These are phyloP conservation scores for Kryphioiulus occultus DNA, from an alignment of 2,888 invertebrate species.

Conservation along the genomic window DNA sequence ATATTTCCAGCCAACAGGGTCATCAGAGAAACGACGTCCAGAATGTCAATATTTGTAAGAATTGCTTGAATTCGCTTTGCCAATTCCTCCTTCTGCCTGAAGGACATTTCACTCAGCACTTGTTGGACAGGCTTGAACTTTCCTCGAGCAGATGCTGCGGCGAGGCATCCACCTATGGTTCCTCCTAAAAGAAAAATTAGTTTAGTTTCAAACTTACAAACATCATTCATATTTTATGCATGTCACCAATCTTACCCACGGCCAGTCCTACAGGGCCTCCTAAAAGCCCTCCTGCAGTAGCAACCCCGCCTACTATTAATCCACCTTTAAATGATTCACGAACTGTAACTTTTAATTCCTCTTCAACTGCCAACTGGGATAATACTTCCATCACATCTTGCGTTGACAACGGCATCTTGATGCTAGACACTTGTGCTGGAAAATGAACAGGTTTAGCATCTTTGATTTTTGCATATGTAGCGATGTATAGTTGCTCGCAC, in stretches of 20 bases:
- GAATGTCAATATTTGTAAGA: neutral
- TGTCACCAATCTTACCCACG: slow-evolving; percentile 26
- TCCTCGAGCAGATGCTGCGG: neutral
- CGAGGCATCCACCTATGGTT: slow-evolving; percentile 29
- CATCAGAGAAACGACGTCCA: neutral
- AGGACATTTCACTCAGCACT: slow-evolving; percentile 38
- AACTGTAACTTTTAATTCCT: slow-evolving; percentile 43
- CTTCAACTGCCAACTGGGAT: neutral
- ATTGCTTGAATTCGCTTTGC: neutral
- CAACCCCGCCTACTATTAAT: neutral
- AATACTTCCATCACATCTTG: slow-evolving; percentile 42
- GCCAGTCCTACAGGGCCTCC: slow-evolving; percentile 48
- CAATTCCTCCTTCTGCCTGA: slow-evolving; percentile 7
- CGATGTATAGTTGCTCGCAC: neutral
- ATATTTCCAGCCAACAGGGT: slow-evolving; percentile 33
- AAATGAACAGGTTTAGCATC: neutral
- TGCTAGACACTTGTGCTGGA: neutral
- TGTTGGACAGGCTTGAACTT: slow-evolving; percentile 41
- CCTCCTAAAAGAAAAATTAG: neutral
- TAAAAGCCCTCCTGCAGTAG: slow-evolving; percentile 43
- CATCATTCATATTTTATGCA: no score
- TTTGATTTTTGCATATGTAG: no score
- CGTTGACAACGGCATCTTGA: slow-evolving; percentile 43
- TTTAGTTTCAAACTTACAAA: no score
- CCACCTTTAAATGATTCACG: slow-evolving; percentile 47